These are phyloP conservation scores for Ranitomeya variabilis DNA, from an alignment of 2,113 vertebrate genomes.

Conservation along the genomic window DNA sequence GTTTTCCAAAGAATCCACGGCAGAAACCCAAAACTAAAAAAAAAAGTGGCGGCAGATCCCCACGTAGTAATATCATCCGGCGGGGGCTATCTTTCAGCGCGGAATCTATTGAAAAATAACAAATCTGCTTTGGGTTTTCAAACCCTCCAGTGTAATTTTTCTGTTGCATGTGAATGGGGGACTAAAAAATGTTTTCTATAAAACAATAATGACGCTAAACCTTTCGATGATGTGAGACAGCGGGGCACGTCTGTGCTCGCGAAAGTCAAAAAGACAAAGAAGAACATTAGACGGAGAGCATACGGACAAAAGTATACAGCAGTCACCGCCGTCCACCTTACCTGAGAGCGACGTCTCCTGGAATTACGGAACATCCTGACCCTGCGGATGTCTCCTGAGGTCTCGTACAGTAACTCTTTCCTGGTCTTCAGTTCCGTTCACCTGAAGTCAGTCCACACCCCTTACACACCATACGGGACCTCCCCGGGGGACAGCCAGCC, in stretches of 20 bases:
- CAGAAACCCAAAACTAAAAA: no score
- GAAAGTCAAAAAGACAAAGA: neutral
- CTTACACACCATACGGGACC: constrained; percentile 18
- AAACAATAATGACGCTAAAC: neutral
- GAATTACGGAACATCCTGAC: constrained; percentile 49
- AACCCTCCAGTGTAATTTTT: no score
- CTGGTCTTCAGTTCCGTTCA: constrained; percentile 46
- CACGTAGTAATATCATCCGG: no score
- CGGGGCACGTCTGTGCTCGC: neutral
- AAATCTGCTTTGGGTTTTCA: no score
- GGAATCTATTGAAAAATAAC: no score
- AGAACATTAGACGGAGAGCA: neutral
- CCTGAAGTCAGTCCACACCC: constrained; percentile 51
- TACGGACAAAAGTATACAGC: neutral
- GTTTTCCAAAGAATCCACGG: no score
- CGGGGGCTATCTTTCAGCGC: no score
- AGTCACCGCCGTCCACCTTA: neutral
- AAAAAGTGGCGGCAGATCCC: no score
- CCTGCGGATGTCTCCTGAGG: neutral
- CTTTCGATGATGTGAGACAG: neutral
- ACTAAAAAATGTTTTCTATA: neutral
- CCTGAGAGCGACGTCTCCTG: constrained; percentile 45
- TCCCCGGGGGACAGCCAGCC: constrained; percentile 33
- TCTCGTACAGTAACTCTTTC: constrained; percentile 26
- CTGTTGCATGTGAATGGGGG: no score